Base-by-base conservation (phyloP, 2,888 invertebrate genomes). In the Rhingia rostrata region DNA sequence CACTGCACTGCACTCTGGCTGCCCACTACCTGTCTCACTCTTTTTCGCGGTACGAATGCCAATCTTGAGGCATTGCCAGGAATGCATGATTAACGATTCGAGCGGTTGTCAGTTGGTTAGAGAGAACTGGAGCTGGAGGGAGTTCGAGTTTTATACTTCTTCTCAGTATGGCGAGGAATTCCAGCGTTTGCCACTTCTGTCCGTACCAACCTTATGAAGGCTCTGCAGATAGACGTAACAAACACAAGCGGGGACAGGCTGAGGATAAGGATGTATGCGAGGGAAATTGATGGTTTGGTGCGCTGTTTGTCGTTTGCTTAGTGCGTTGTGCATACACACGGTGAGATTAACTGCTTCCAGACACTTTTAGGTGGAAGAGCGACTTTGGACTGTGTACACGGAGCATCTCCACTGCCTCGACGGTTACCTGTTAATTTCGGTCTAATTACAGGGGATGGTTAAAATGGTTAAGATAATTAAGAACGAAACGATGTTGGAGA, bases 381-480 rank as follows among this genome's bases (percentile, higher is more conserved):
- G 6, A 22, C 22, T 1, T 22, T 22, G 22, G 4, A 30, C 30
- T 32, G 49, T 7, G 43, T 6, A 45, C 33, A 54, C n/a, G 32
- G 30, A 39, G 49, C 9, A 22, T 32, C 32, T 56, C 56, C 22
- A 14, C 64, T 64, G 35, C 64, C 30, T 10, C 6, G 53, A 12
- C 53, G 53, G 35, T 64, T 67, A 69, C 77, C 67, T 77, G 77
- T 69, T 77, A 67, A 77, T 67, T 77, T 77, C 6, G 53, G 77
- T 69, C 67, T 77, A 77, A 77, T 67, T 77, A 69, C 61, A 69
- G 77, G 60, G 77, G 67, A 61, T 69, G 61, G 7, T 67, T 60
- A n/a, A 77, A 67, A 39, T 61, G 53, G 60, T 77, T 61, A 54
- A 69, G 67, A 67, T 77, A 77, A 77, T 77, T 77, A 77, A 77